Base-by-base conservation (phyloP, 2,888 invertebrate species). In the Spisula solida region DNA sequence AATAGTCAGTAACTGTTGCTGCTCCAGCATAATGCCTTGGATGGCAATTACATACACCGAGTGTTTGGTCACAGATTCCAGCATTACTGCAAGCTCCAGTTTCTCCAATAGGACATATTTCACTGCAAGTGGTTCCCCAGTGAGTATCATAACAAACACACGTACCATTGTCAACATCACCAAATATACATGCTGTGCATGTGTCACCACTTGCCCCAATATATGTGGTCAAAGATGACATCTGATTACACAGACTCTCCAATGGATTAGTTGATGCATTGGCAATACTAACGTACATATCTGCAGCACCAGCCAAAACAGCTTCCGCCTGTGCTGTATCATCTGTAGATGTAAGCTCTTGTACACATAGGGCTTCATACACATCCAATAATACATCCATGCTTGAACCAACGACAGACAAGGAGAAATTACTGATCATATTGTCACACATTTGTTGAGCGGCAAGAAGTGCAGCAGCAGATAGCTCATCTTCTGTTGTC, bases 181-280 rank as follows among this genome's bases (percentile, higher is more conserved):
- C 95, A 92, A 95, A 95, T 2, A 87, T 75, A 82, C 95, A 95
- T 25, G 81, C 47, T 6, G 83, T 86, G 41, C 94, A 94, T 18
- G 79, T 91, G 31, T 87, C 66, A 10, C 94, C 94, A 60, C 89
- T 88, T 56, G 85, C 91, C 16, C 91, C 88, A 16, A 93, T 85
- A 78, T 90, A 93, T 5, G 82, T 55, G 0, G 85, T 31, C 31
- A 91, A 56, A 34, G 89, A 86, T 34, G 79, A 41, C 14, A 92
- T 81, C 20, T 82, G 81, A 83, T 88, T 90, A 56, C 92, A 92
- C 25, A 89, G 56, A 25, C 85, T 79, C 47, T 87, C 79, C 2
- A 90, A 34, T 18, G 93, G 93, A 31, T 89, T 90, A 20, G 75
- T 86, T 16, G 91, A 88, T 41, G 81, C 86, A 79, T 92, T 91